Conservation (phyloP, 2,797 vertebrate species). For the Odontamblyopus lacepedii region DNA sequence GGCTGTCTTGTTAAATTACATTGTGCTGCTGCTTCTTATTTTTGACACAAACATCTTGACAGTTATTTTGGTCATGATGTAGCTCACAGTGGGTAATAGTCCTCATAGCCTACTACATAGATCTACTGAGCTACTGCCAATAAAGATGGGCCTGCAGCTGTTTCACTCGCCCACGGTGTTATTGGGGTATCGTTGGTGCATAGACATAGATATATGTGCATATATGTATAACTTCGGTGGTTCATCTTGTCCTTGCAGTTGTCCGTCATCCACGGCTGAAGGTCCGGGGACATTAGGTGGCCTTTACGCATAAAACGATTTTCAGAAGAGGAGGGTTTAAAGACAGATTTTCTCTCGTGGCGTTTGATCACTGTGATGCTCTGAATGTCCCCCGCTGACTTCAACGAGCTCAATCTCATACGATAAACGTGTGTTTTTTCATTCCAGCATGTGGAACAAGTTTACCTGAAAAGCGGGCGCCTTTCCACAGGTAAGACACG, state of each 20-base stretch:
- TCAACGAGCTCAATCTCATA: constrained; percentile 21
- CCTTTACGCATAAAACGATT: constrained; percentile 19
- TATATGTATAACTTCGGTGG: neutral
- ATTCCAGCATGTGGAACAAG: too few relatives aligned
- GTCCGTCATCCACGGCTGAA: neutral
- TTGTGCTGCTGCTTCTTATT: neutral
- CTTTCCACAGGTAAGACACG: neutral
- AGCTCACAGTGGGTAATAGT: neutral
- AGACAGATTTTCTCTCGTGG: neutral
- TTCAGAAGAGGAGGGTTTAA: constrained; percentile 11
- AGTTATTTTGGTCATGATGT: neutral
- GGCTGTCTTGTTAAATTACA: neutral
- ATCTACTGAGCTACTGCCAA: neutral
- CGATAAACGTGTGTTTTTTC: too few relatives aligned
- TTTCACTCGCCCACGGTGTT: neutral
- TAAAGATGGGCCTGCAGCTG: neutral
- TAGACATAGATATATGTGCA: too few relatives aligned
- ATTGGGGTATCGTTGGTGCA: too few relatives aligned
- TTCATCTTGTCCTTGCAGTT: neutral
- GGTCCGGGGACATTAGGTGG: neutral
- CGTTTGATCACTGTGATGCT: constrained; percentile 28
- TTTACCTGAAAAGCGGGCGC: neutral
- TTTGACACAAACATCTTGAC: neutral
- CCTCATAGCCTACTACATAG: too few relatives aligned
- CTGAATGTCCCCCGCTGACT: constrained; percentile 7